Base-by-base conservation (phyloP, 2,113 vertebrate genomes). In the Cromileptes altivelis region DNA sequence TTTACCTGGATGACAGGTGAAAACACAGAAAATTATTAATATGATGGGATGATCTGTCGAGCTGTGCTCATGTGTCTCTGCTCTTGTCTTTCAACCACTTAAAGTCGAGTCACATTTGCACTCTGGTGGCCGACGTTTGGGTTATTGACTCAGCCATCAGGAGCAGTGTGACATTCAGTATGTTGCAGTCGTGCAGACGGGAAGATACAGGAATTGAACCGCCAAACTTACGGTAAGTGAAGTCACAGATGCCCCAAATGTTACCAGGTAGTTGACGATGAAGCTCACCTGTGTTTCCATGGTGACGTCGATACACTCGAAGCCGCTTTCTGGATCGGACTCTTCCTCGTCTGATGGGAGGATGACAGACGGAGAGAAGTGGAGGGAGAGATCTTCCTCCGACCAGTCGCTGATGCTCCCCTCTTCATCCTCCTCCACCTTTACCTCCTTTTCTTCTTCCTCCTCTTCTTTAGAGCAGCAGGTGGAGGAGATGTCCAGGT, bases 231-330 rank as follows among this genome's bases (percentile, higher is more conserved):
- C 33, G 6, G 4, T 37, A 6, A 37, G 6, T 37, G 33, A 7
- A 7, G 1, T 37, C 33, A 37, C 33, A 7, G 6, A 37, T 37
- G 33, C 33, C 33, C 6, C 33, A 37, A 37, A 37, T 6, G 6
- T 37, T 7, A 37, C 33, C 6, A 37, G 6, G 6, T 37, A 21
- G 40, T 27, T 65, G 42, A 11, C 1, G 1, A 50, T 52, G 25
- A 52, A 9, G 23, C 68, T 81, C 53, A 91, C 94, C 0, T 89
- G 70, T 10, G 92, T 94, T 85, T 97, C 97, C 74, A 97, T 72
- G 0, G 93, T 95, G 70, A 97, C 94, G 0, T 97, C 96, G 33
- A 97, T 92, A 12, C 97, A 97, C 77, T 97, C 95, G 1, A 91
- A 92, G 56, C 85, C 69, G 9, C 81, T 71, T 21, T 86, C 92